Evolutionary conservation across 37 sponge, comb jelly and placozoan species (phyloP).

Genomic region (Axinella damicornis): DNA sequence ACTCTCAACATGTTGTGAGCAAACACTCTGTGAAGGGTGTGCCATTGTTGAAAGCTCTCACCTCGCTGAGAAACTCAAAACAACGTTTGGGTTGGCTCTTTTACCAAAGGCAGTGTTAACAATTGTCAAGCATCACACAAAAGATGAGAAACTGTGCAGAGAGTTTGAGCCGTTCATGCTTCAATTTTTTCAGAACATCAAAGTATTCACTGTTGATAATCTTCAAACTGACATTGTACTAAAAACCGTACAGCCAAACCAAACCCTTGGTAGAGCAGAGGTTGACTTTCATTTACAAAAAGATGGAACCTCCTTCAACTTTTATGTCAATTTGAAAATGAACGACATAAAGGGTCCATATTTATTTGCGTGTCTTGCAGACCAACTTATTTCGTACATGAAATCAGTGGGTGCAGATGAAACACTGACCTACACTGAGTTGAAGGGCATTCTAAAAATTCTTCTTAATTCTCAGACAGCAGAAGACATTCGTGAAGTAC

Average conservation of each 20-base stretch:
- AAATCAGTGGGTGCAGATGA: no score
- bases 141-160: not conserved
- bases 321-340: not conserved
- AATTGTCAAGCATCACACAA: not conserved
- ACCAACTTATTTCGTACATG: not conserved
- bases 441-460: not conserved
- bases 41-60: no score
- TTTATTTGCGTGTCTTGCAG: not conserved
- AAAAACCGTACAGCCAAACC: not conserved
- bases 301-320: no score
- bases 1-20: not conserved
- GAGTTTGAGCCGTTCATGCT: not conserved
- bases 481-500: not conserved
- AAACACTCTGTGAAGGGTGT: not conserved
- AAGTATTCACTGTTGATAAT: not conserved
- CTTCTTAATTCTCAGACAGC: not conserved
- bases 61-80: no score
- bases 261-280: not conserved
- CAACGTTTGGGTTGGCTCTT: no score
- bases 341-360: not conserved
- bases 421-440: no score
- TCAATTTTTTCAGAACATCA: not conserved
- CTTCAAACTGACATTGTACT: constrained; percentile 11
- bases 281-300: not conserved
- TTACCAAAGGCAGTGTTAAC: no score